These are phyloP conservation scores for Polyploca ridens DNA, from an alignment of 2,888 invertebrate genomes.

Conservation along the genomic window DNA sequence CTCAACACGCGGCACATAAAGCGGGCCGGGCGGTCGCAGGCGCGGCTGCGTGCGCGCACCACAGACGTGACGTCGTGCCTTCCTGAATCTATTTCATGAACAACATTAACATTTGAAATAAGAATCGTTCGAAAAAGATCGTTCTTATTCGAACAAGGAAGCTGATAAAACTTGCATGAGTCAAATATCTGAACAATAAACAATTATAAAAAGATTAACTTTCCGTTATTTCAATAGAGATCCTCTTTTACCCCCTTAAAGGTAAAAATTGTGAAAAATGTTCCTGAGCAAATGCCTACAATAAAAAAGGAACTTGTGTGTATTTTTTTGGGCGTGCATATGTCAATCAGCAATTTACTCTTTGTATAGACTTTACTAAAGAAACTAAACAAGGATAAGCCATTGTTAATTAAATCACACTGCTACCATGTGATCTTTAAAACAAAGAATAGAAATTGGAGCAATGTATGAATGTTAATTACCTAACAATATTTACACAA, in stretches of 20 bases:
- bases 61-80: slow-evolving; percentile 47
- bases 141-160: too few relatives aligned
- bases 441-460: slow-evolving; percentile 21
- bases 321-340: too few relatives aligned
- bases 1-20: slow-evolving; percentile 75
- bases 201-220: too few relatives aligned
- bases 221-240: too few relatives aligned
- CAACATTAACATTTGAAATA: neutral
- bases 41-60: slow-evolving; percentile 38
- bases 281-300: too few relatives aligned
- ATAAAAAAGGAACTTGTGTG: too few relatives aligned
- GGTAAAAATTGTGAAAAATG: too few relatives aligned
- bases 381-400: neutral
- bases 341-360: too few relatives aligned
- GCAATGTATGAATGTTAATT: slow-evolving; percentile 35
- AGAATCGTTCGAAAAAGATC: too few relatives aligned
- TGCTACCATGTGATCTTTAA: neutral
- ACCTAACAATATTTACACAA: slow-evolving; percentile 36
- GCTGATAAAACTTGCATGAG: too few relatives aligned
- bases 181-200: neutral
- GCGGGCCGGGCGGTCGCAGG: slow-evolving; percentile 32
- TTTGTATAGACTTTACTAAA: too few relatives aligned
- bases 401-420: slow-evolving; percentile 1
- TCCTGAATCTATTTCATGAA: slow-evolving; percentile 43
- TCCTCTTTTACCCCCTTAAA: too few relatives aligned